Evolutionary conservation across 2,888 invertebrate genomes (phyloP).

Genomic region (Chromoteleia sp.): DNA sequence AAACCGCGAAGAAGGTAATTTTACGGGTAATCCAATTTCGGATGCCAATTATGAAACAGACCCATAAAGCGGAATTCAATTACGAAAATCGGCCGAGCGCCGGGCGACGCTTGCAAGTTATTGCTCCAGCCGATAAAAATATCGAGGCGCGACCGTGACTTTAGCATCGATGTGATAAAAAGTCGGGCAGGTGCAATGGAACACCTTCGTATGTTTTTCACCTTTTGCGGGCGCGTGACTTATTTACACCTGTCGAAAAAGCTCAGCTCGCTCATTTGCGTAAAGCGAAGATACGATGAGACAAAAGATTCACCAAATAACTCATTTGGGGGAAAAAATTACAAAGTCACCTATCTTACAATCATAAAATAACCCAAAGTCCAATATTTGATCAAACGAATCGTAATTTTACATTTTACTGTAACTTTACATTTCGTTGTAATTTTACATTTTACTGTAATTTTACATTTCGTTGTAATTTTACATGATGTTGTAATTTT

Average conservation of each 20-base stretch:
- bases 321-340: no score
- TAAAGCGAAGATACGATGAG: constrained; percentile 18
- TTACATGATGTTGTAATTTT: no score
- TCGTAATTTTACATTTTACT: no score
- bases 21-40: neutral
- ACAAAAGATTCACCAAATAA: no score
- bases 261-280: constrained; percentile 75
- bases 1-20: no score
- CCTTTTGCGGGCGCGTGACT: constrained; percentile 58
- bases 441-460: no score
- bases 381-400: no score
- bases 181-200: constrained; percentile 69
- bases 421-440: no score
- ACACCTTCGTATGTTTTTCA: constrained; percentile 74
- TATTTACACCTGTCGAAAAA: constrained; percentile 82
- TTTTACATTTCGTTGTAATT: no score
- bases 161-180: constrained; percentile 57
- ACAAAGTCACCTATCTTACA: no score
- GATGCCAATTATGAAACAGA: neutral
- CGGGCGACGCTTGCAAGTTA: constrained; percentile 5
- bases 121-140: constrained; percentile 45
- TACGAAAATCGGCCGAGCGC: constrained; percentile 13
- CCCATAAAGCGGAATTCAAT: constrained; percentile 43
- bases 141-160: constrained; percentile 32
- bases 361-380: no score